Percentiles rank a stretch among this genome's conserved stretches.
phyloP scores from a whole-genome alignment of 2,113 vertebrate genomes.

The Gymnorhina tibicen region DNA sequence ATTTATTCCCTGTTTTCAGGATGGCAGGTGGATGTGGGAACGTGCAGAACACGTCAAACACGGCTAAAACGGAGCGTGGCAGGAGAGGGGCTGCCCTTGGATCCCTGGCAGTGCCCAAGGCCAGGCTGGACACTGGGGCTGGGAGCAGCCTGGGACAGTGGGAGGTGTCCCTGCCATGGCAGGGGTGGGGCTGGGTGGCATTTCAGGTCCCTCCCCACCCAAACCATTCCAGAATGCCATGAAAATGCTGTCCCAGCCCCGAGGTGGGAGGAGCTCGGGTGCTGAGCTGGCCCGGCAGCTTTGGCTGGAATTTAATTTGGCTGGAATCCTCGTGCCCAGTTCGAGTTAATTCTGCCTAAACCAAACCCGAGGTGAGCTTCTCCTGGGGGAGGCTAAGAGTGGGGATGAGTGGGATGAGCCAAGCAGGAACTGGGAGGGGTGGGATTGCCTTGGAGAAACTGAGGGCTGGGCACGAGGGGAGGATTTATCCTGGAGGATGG shows the following conservation, averaged over 20 bases:
- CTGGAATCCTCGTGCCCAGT: accelerated
- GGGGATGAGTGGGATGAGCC: neutral
- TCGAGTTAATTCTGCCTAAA: neutral
- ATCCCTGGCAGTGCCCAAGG: neutral
- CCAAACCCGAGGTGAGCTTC: neutral
- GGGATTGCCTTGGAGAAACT: neutral
- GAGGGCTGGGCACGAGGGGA: neutral
- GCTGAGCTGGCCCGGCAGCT: neutral
- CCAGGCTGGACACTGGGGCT: neutral
- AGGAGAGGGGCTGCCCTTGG: neutral
- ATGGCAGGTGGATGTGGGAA: accelerated
- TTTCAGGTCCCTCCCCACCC: neutral
- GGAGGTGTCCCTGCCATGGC: neutral
- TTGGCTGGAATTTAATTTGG: too few species aligned
- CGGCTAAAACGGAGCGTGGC: accelerated
- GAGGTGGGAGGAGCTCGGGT: accelerated
- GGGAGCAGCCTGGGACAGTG: neutral
- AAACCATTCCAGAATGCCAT: neutral
- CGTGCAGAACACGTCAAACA: neutral
- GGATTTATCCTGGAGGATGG: neutral
- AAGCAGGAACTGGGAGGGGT: neutral
- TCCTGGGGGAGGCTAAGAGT: neutral
- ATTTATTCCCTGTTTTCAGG: neutral
- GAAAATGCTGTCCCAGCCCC: accelerated
- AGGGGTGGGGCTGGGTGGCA: neutral